Evolutionary conservation across 2,888 invertebrate species (phyloP).

Genomic region (Cataglyphis albicans): DNA sequence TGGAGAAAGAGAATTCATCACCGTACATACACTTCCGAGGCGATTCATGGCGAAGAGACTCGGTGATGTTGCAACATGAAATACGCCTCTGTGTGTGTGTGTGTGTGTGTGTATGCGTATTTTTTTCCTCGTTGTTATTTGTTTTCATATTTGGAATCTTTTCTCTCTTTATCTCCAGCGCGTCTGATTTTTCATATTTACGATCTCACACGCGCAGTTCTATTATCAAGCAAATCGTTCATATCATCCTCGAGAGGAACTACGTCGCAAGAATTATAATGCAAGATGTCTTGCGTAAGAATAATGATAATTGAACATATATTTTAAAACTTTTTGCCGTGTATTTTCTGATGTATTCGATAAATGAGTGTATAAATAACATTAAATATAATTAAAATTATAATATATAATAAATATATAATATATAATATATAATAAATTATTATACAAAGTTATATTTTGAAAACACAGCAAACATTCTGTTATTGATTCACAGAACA

Average conservation of each 20-base stretch:
- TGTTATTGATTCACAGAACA: constrained; percentile 43
- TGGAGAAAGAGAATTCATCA: constrained; percentile 37
- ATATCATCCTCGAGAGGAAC: not conserved
- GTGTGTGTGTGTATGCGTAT: too few relatives aligned
- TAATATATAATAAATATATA: too few relatives aligned
- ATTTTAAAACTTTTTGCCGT: constrained; percentile 3
- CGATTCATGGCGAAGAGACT: not conserved
- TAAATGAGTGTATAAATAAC: not conserved
- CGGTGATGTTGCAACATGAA: not conserved
- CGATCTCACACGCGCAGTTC: not conserved
- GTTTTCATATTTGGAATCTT: not conserved
- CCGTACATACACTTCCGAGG: constrained; percentile 6
- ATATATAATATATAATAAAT: too few relatives aligned
- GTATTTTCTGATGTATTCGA: not conserved
- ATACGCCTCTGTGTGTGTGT: not conserved
- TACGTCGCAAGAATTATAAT: constrained; percentile 17
- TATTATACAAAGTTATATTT: constrained; percentile 42
- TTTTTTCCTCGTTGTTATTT: not conserved
- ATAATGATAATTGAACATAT: constrained; percentile 36
- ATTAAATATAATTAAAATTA: not conserved
- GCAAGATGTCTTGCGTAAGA: constrained; percentile 39
- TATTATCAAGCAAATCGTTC: constrained; percentile 15
- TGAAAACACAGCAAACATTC: constrained; percentile 21
- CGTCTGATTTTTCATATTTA: constrained; percentile 13
- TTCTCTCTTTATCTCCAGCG: not conserved